phyloP scores from a whole-genome alignment of 1,140 invertebrate genomes.

The Cheumatopsyche charites region DNA sequence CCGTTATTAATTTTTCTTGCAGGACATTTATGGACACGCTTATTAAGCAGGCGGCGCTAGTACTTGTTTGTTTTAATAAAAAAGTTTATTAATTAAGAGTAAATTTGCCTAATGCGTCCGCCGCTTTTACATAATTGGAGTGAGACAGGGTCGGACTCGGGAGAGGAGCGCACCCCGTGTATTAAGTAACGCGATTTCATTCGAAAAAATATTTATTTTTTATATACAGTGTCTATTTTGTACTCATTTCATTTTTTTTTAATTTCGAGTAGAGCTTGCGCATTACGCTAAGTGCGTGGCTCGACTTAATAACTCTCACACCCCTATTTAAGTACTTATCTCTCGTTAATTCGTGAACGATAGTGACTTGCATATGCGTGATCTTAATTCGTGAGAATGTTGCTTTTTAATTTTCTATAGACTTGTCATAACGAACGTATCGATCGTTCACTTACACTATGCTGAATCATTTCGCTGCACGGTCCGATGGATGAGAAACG shows the following conservation, averaged over 20 bases:
- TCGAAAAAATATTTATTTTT: neutral
- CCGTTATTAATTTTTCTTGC: constrained; percentile 19
- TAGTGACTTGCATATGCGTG: no score
- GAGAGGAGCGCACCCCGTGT: neutral
- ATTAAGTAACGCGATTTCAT: constrained; percentile 32
- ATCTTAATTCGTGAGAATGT: no score
- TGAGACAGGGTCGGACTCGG: constrained; percentile 21
- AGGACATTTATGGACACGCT: constrained; percentile 23
- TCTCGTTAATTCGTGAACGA: neutral
- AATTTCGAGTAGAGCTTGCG: neutral
- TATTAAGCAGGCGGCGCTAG: constrained; percentile 30
- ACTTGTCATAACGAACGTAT: no score
- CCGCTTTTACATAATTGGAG: constrained; percentile 42
- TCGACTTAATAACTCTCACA: neutral
- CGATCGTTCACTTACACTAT: no score
- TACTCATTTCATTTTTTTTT: neutral
- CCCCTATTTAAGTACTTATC: neutral
- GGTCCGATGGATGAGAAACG: no score
- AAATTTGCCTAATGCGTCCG: constrained; percentile 42
- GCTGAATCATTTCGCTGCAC: no score
- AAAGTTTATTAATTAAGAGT: constrained; percentile 43
- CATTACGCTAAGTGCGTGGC: constrained; percentile 1
- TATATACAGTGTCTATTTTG: neutral
- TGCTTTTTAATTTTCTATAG: no score
- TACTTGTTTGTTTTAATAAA: constrained; percentile 41